Conservation (phyloP, 2,888 invertebrate genomes). For the Drosophila ochracea region DNA sequence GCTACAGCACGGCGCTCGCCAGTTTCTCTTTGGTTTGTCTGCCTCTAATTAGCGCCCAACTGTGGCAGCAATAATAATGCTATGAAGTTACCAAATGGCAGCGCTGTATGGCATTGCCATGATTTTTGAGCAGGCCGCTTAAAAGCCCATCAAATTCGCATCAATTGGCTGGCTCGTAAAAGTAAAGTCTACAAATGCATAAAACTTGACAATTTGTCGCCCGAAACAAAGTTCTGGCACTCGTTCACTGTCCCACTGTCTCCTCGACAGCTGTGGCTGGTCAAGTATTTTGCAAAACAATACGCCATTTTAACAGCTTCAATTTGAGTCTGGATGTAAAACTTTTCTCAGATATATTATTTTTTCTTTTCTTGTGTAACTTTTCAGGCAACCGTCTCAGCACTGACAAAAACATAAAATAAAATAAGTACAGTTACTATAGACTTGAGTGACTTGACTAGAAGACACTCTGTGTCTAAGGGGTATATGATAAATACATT, state of each 20-base stretch:
- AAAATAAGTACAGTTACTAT: neutral
- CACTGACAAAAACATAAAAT: slow-evolving; percentile 17
- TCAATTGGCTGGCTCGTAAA: slow-evolving; percentile 52
- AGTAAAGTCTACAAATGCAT: slow-evolving; percentile 42
- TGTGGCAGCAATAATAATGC: slow-evolving; percentile 34
- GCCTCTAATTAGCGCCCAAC: slow-evolving; percentile 53
- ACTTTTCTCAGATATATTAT: slow-evolving; percentile 44
- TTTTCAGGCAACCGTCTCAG: slow-evolving; percentile 46
- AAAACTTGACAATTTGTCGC: slow-evolving; percentile 64
- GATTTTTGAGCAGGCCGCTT: slow-evolving; percentile 45
- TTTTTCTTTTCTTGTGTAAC: slow-evolving; percentile 31
- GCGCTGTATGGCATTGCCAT: neutral
- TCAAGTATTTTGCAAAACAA: slow-evolving; percentile 70
- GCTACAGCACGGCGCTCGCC: slow-evolving; percentile 4
- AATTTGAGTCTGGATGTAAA: slow-evolving; percentile 67
- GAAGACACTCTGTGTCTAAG: neutral
- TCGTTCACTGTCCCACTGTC: neutral
- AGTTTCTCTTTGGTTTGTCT: slow-evolving; percentile 4
- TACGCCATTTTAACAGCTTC: slow-evolving; percentile 70
- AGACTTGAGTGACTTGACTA: neutral
- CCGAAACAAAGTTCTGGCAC: slow-evolving; percentile 23
- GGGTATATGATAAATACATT: neutral
- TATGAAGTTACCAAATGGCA: neutral
- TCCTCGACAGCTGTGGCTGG: slow-evolving; percentile 26
- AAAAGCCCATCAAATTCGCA: slow-evolving; percentile 54